A percentile compares a stretch with the other conserved stretches of the same genome.
Evolutionary conservation across 2,113 vertebrate genomes (phyloP).

Genomic region (Pelvicachromis taeniatus): DNA sequence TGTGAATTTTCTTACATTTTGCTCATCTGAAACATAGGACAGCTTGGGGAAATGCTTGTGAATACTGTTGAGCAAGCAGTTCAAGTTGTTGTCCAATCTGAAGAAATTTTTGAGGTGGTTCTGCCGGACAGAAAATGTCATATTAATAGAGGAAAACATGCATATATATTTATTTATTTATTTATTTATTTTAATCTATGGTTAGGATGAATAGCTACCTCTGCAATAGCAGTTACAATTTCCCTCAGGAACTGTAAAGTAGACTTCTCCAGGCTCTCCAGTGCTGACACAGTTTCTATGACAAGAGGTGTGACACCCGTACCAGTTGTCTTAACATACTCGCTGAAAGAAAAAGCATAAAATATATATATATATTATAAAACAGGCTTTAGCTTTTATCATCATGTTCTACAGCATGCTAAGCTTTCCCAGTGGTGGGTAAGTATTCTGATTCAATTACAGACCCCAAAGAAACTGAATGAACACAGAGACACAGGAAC

Average conservation of each 20-base stretch:
- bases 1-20: slow-evolving; percentile 12
- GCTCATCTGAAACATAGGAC: neutral
- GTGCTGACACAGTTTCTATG: neutral
- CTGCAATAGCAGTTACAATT: neutral
- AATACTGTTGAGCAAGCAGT: neutral
- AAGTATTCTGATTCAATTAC: neutral
- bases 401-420: neutral
- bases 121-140: slow-evolving; percentile 5
- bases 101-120: slow-evolving; percentile 44
- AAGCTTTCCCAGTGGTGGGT: neutral
- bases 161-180: neutral
- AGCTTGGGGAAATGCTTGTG: neutral
- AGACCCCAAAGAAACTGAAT: neutral
- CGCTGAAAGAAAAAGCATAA: slow-evolving; percentile 16
- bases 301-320: neutral
- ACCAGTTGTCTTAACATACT: neutral
- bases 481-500: neutral
- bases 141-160: neutral
- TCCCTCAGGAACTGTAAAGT: neutral
- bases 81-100: neutral
- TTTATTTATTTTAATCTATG: neutral
- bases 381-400: neutral
- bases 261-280: slow-evolving; percentile 15
- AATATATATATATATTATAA: neutral
- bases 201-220: slow-evolving; percentile 10